phyloP scores from a whole-genome alignment of 2,113 vertebrate species.

The Halichoeres trimaculatus region DNA sequence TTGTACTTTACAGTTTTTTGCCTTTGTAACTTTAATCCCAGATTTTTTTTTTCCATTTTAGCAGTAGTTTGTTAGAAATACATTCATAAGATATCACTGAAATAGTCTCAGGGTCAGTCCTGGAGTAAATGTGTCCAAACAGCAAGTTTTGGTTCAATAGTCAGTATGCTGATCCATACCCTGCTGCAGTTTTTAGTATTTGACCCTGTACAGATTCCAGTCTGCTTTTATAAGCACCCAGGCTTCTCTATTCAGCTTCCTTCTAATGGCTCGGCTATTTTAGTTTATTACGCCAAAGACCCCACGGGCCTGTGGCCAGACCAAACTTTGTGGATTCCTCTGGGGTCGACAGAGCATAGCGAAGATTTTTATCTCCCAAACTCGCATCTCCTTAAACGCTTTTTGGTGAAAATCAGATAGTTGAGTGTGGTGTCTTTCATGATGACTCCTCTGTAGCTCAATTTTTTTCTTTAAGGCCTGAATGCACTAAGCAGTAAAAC shows the following conservation, averaged over 20 bases:
- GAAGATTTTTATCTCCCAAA: slow-evolving; percentile 64
- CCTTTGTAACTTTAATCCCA: not conserved
- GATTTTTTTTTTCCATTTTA: not conserved
- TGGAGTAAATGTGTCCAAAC: slow-evolving; percentile 10
- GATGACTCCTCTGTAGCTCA: not conserved
- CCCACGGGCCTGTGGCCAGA: slow-evolving; percentile 57
- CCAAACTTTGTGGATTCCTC: slow-evolving; percentile 57
- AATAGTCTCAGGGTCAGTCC: not conserved
- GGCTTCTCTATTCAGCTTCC: slow-evolving; percentile 21
- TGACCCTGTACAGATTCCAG: slow-evolving; percentile 36
- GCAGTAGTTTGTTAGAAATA: not conserved
- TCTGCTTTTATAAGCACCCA: slow-evolving; percentile 38
- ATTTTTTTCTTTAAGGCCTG: not conserved
- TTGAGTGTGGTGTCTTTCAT: slow-evolving; percentile 8
- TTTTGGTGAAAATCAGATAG: slow-evolving; percentile 22
- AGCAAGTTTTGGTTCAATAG: slow-evolving; percentile 4
- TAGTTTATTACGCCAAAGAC: slow-evolving; percentile 64
- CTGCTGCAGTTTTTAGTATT: slow-evolving; percentile 5
- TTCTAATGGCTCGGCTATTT: slow-evolving; percentile 64
- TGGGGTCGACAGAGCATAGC: slow-evolving; percentile 64
- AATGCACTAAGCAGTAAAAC: not conserved
- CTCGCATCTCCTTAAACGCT: slow-evolving; percentile 45
- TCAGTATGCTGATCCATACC: slow-evolving; percentile 2
- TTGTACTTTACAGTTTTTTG: not conserved
- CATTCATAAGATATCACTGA: not conserved